Base-by-base conservation (phyloP, 2,113 vertebrate genomes). In the Tamias sibiricus region DNA sequence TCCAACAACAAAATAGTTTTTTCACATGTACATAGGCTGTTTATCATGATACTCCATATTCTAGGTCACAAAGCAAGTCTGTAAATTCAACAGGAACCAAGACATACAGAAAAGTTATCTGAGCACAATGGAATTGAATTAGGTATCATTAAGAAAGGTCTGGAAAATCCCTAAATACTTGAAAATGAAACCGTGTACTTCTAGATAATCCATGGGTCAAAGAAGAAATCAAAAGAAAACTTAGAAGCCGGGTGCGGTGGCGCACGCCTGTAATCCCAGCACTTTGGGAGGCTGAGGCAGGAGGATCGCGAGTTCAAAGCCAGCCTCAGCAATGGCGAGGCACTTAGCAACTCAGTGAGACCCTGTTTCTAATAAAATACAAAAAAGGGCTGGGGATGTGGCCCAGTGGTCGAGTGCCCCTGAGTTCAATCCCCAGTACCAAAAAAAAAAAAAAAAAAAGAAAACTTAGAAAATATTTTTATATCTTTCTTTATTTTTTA, bases 121-220 rank as follows among this genome's bases (percentile, higher is more conserved):
- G 20, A 59, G 7, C 57, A 68, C 4, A 44, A 87, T 80, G 74
- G 52, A 72, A 54, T 64, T 28, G 91, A 91, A 86, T 72, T 35
- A 81, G 16, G 62, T 71, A 22, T 59, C 44, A 83, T 59, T 37
- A 57, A 82, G 59, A 59, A 82, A 59, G 8, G 80, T 69, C 76
- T 82, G 77, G 49, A 28, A 95, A 82, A 83, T 82, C 32, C 68
- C 57, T 57, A 83, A 74, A 69, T 87, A 92, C 47, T 83, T 76
- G n/a, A 79, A 71, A 93, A 72, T 5, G 11, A 59, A 77, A 89
- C 44, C 89, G 32, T 89, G 40, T n/a, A 84, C 9, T 89, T 84
- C 40, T 89, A 77, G n/a, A 89, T 83, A 84, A 71, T 20, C 37
- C 40, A 79, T 74, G 82, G 37, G 47, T 68, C 26, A 72, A 90